Evolutionary conservation across 2,888 invertebrate species (phyloP).

Genomic region (Xestia c-nigrum): DNA sequence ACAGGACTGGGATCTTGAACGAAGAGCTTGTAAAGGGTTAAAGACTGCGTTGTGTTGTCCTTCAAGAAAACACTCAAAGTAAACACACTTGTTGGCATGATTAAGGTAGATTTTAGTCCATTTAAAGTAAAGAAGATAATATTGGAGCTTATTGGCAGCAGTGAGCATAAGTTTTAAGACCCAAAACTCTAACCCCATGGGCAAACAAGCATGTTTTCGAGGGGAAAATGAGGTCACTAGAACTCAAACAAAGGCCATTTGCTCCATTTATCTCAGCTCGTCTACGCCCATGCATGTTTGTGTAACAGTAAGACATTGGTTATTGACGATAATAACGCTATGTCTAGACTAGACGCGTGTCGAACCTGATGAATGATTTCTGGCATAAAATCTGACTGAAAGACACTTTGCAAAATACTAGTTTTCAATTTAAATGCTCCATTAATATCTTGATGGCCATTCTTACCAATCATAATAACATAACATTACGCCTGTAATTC

Average conservation of each 20-base stretch:
- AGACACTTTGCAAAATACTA: not conserved
- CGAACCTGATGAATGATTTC: conserved; percentile 41
- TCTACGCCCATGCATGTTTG: conserved; percentile 21
- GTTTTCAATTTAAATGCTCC: not conserved
- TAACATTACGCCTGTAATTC: not conserved
- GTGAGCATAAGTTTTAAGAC: not conserved
- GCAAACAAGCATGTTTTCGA: conserved; percentile 8
- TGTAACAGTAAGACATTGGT: conserved; percentile 34
- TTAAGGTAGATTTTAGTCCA: not conserved
- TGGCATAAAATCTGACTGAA: conserved; percentile 24
- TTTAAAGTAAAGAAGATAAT: not conserved
- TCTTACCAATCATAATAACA: not conserved
- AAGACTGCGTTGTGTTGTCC: not conserved
- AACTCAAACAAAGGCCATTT: conserved; percentile 30
- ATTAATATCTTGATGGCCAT: not conserved
- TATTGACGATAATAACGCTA: conserved; percentile 2
- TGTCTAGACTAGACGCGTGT: conserved; percentile 36
- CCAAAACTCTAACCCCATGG: conserved; percentile 4
- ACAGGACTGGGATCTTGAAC: not conserved
- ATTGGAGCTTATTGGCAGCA: not conserved
- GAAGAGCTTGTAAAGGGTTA: not conserved
- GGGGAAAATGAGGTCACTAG: conserved; percentile 23
- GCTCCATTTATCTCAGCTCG: conserved; percentile 23
- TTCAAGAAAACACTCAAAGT: not conserved
- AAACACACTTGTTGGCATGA: not conserved